These are phyloP conservation scores for Lingula anatina DNA, from an alignment of 2,888 invertebrate genomes.

Conservation along the genomic window DNA sequence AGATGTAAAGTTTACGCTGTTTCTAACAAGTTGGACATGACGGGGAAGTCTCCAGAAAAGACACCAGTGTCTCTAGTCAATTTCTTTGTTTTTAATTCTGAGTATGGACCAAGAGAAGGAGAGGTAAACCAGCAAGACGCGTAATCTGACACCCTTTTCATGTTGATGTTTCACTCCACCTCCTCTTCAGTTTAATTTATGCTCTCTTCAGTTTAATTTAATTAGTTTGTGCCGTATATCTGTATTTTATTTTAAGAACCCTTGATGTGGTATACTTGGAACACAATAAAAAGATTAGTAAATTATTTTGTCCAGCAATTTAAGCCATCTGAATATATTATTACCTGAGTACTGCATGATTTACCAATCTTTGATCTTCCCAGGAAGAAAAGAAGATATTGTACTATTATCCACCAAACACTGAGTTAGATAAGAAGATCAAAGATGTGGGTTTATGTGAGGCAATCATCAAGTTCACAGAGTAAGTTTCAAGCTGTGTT, in stretches of 20 bases:
- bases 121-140: conserved; percentile 61
- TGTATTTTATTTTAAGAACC: neutral
- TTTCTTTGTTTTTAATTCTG: conserved; percentile 84
- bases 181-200: too few species aligned
- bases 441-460: conserved; percentile 91
- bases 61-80: conserved; percentile 43
- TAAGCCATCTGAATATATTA: too few species aligned
- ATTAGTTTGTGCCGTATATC: too few species aligned
- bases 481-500: too few species aligned
- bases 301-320: too few species aligned
- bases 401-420: conserved; percentile 76
- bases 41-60: neutral
- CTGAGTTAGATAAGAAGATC: conserved; percentile 73
- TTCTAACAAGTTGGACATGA: neutral
- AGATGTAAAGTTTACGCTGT: too few species aligned
- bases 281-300: neutral
- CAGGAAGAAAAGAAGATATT: conserved; percentile 87
- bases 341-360: neutral
- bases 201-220: too few species aligned
- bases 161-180: neutral
- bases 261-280: neutral
- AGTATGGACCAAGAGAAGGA: conserved; percentile 76
- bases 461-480: conserved; percentile 90
- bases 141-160: neutral
- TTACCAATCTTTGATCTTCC: conserved; percentile 11